Base-by-base conservation (phyloP, 2,113 vertebrate genomes). In the Symphodus melops region DNA sequence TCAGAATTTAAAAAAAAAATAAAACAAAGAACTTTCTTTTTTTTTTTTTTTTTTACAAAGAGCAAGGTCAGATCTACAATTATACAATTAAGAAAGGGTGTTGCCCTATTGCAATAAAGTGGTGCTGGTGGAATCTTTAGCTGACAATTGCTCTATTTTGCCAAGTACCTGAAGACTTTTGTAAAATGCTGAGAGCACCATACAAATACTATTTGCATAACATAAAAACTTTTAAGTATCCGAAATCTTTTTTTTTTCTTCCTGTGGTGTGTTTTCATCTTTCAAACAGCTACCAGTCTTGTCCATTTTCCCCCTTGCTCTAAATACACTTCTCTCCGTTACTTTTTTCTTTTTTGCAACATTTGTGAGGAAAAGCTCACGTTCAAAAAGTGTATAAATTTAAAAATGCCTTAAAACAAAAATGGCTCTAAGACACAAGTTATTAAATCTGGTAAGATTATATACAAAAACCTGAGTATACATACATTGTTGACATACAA, bases 391-490 rank as follows among this genome's bases (percentile, higher is more conserved):
- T 49, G 44, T 87, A 83, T 20, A 88, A 80, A 82, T 84, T 85
- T 91, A 75, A 93, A 92, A 93, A 81, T 20, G n/a, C 37, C 74
- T 84, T 87, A 74, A 87, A 90, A 89, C 37, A 72, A 77, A 84
- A 81, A 66, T 58, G 23, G 42, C 56, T 82, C 58, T 21, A 67
- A 83, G 75, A 76, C 73, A 72, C 76, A 80, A 65, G 14, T 63
- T 75, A 83, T 25, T 74, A 76, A 83, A 86, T 70, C 12, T 63
- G 23, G 81, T 68, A 63, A 39, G 54, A 68, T 77, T 33, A 71
- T 88, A 60, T 90, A 88, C 77, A 87, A 90, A 89, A 74, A 80
- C 89, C 92, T 91, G 88, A 93, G 91, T 39, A 60, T 51, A 71
- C 53, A 61, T 42, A 66, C n/a, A n/a, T n/a, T 55, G 25, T n/a